Conservation (phyloP, 1,140 invertebrate species). For the Halyomorpha halys region DNA sequence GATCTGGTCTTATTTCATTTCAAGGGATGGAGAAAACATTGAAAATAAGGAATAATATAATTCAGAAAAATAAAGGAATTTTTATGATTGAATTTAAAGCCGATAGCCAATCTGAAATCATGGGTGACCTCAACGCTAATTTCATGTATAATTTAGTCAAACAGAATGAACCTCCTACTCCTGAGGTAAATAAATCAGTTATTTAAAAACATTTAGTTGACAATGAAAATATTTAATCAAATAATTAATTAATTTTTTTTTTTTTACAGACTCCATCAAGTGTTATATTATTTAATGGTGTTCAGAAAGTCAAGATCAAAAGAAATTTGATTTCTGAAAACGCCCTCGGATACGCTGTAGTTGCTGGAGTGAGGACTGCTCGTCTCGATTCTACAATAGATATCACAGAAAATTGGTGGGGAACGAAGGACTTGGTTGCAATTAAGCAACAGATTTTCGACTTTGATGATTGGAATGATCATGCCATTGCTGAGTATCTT, state of each 20-base stretch:
- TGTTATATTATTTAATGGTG: conserved; percentile 82
- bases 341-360: conserved; percentile 75
- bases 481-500: conserved; percentile 78
- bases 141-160: conserved; percentile 71
- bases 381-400: conserved; percentile 79
- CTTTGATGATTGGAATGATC: conserved; percentile 99
- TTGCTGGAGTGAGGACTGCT: conserved; percentile 83
- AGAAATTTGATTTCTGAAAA: conserved; percentile 87
- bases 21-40: conserved; percentile 96
- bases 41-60: conserved; percentile 57
- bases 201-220: not conserved
- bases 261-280: conserved; percentile 53
- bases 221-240: not conserved
- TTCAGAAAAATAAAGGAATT: conserved; percentile 71
- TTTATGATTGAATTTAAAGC: conserved; percentile 82
- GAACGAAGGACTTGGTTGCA: conserved; percentile 52
- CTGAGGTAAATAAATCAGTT: conserved; percentile 28
- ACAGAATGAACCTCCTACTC: conserved; percentile 47
- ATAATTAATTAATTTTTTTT: conserved; percentile 12
- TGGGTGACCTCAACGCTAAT: conserved; percentile 68
- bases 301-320: conserved; percentile 85
- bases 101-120: conserved; percentile 86
- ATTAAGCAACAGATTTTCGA: conserved; percentile 90
- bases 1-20: conserved; percentile 69
- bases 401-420: conserved; percentile 95